A percentile compares a stretch with the other conserved stretches of the same genome.
Evolutionary conservation across 2,888 invertebrate genomes (phyloP).

Genomic region (Portevinia maculata): DNA sequence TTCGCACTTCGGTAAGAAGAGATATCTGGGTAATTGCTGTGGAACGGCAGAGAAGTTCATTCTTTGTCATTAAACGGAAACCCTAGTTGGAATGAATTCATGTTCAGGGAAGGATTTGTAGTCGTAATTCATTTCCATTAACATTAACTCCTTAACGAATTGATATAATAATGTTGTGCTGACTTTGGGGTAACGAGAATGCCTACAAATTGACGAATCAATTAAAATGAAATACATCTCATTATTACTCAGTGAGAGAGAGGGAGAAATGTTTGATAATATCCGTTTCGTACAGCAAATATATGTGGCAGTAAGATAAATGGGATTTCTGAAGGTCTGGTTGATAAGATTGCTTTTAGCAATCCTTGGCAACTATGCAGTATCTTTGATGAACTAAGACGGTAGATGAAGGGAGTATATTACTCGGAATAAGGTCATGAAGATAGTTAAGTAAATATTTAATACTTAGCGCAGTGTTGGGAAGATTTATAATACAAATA

Average conservation of each 20-base stretch:
- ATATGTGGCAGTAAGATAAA: too few relatives aligned
- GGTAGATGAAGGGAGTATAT: too few relatives aligned
- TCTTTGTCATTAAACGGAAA: constrained; percentile 6
- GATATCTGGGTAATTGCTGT: constrained; percentile 58
- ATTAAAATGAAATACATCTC: constrained; percentile 58
- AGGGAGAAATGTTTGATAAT: constrained; percentile 1
- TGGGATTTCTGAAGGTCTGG: too few relatives aligned
- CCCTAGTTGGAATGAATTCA: constrained; percentile 48
- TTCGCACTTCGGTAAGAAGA: constrained; percentile 59
- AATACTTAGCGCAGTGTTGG: too few relatives aligned
- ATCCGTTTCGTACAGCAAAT: too few relatives aligned
- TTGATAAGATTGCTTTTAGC: too few relatives aligned
- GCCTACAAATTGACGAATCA: constrained; percentile 52
- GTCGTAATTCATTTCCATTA: constrained; percentile 61
- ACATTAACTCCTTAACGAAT: constrained; percentile 66
- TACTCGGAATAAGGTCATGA: too few relatives aligned
- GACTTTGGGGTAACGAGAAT: constrained; percentile 30
- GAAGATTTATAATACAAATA: too few relatives aligned
- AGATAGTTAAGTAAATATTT: too few relatives aligned
- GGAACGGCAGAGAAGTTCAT: constrained; percentile 32
- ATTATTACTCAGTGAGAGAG: constrained; percentile 34
- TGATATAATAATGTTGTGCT: constrained; percentile 43
- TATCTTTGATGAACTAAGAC: too few relatives aligned
- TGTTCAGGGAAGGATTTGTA: constrained; percentile 18
- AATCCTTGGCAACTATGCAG: too few relatives aligned